Percentiles rank a stretch among this genome's conserved stretches.
phyloP scores from a whole-genome alignment of 1,140 invertebrate genomes.

The Caenorhabditis latens region DNA sequence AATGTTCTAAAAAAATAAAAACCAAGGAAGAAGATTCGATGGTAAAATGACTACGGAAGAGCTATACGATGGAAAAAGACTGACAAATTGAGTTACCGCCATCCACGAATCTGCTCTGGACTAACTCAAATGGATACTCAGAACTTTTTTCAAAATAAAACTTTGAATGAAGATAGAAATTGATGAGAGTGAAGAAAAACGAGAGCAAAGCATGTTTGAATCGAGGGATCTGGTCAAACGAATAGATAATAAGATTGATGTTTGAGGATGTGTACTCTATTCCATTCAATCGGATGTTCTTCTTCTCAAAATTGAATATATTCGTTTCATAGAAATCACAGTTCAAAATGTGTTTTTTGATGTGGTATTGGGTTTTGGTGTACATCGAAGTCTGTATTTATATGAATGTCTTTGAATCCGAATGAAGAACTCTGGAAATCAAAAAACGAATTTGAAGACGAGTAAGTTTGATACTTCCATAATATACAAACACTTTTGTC shows the following conservation, averaged over 20 bases:
- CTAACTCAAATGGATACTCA: conserved; percentile 3
- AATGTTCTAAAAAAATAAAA: not conserved
- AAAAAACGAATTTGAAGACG: too few species aligned
- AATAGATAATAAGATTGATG: conserved; percentile 42
- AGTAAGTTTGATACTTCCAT: too few species aligned
- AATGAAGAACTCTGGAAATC: too few species aligned
- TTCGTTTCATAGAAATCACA: conserved; percentile 39
- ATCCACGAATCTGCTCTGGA: conserved; percentile 22
- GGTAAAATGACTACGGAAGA: conserved; percentile 22
- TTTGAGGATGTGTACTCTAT: conserved; percentile 22
- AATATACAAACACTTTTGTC: too few species aligned
- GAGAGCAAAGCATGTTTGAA: not conserved
- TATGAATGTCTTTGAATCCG: too few species aligned
- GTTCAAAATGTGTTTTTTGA: not conserved
- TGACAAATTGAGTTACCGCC: conserved; percentile 50
- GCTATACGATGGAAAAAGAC: conserved; percentile 26
- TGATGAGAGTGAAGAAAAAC: conserved; percentile 2
- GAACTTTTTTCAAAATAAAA: conserved; percentile 17
- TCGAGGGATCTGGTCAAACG: not conserved
- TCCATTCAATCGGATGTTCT: conserved; percentile 20
- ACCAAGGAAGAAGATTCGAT: conserved; percentile 2
- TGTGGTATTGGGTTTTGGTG: too few species aligned
- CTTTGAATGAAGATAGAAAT: not conserved
- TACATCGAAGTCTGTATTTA: too few species aligned
- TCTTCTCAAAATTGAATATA: not conserved